phyloP scores from a whole-genome alignment of 2,888 invertebrate species.

The Ochlodes sylvanus region DNA sequence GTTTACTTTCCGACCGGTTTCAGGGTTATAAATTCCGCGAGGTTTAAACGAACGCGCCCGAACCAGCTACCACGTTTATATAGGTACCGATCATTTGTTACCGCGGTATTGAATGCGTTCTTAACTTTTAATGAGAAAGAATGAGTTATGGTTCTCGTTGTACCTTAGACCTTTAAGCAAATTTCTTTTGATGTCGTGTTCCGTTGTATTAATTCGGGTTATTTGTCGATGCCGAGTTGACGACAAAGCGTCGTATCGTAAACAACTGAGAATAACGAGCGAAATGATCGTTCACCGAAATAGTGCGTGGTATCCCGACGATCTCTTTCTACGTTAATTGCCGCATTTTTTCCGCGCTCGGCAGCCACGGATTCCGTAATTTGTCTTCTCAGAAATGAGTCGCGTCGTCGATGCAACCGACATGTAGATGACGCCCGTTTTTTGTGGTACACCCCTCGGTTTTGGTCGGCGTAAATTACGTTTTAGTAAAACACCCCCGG shows the following conservation, averaged over 20 bases:
- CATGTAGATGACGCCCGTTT: constrained; percentile 73
- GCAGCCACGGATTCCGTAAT: constrained; percentile 79
- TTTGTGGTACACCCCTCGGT: constrained; percentile 70
- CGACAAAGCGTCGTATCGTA: constrained; percentile 63
- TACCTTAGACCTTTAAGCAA: constrained; percentile 31
- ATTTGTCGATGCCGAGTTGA: constrained; percentile 26
- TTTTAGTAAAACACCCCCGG: constrained; percentile 78
- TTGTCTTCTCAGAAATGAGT: constrained; percentile 85
- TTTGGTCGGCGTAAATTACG: constrained; percentile 80
- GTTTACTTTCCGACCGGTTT: constrained; percentile 73
- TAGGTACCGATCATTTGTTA: constrained; percentile 70
- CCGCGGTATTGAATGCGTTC: constrained; percentile 56
- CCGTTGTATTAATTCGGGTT: constrained; percentile 33
- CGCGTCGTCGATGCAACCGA: constrained; percentile 82
- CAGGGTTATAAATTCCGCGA: constrained; percentile 67
- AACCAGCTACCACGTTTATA: constrained; percentile 69
- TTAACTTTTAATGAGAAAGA: constrained; percentile 51
- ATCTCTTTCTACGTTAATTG: constrained; percentile 72
- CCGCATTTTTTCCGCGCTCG: constrained; percentile 79
- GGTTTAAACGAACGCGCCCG: constrained; percentile 66
- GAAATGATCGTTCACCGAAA: constrained; percentile 73
- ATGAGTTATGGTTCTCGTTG: constrained; percentile 41
- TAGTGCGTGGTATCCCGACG: constrained; percentile 73
- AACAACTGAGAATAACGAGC: constrained; percentile 70
- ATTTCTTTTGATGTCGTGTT: constrained; percentile 57